phyloP scores from a whole-genome alignment of 92 coral and sea anemone genomes.

The Chrysogorgia sp. region DNA sequence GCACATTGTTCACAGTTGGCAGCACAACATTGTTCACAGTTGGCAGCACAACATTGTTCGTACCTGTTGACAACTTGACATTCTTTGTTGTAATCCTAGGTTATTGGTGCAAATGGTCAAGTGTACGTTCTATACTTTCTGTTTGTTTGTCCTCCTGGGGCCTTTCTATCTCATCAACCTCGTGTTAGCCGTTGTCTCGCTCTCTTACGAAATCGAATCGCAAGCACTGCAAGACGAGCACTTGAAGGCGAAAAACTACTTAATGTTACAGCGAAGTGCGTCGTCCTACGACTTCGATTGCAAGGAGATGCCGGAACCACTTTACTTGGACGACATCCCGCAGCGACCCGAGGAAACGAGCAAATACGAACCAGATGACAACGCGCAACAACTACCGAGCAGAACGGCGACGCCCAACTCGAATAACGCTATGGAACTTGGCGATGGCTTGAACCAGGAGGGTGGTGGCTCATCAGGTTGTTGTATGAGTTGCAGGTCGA shows the following conservation, averaged over 20 bases:
- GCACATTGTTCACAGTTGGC: no score
- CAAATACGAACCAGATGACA: conserved; percentile 20
- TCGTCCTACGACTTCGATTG: conserved; percentile 94
- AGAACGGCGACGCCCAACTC: conserved; percentile 49
- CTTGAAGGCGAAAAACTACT: conserved; percentile 64
- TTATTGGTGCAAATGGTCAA: conserved; percentile 93
- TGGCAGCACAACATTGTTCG: no score
- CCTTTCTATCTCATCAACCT: conserved; percentile 97
- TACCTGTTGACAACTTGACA: not conserved
- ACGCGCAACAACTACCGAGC: not conserved
- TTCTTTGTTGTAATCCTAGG: conserved; percentile 51
- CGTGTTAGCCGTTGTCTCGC: conserved; percentile 96
- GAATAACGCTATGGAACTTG: conserved; percentile 57
- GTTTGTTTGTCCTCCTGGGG: conserved; percentile 93
- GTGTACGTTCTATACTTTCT: conserved; percentile 87
- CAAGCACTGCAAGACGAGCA: conserved; percentile 88
- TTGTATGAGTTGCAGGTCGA: conserved; percentile 29
- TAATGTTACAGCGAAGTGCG: conserved; percentile 78
- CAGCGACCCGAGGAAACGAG: conserved; percentile 62
- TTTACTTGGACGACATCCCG: conserved; percentile 78
- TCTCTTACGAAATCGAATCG: conserved; percentile 95
- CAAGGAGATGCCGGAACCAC: conserved; percentile 71
- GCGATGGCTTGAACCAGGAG: conserved; percentile 52
- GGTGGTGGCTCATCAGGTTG: conserved; percentile 38
- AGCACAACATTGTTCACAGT: no score